Evolutionary conservation across 2,888 invertebrate genomes (phyloP).

Genomic region (Yponomeuta plumbellus): DNA sequence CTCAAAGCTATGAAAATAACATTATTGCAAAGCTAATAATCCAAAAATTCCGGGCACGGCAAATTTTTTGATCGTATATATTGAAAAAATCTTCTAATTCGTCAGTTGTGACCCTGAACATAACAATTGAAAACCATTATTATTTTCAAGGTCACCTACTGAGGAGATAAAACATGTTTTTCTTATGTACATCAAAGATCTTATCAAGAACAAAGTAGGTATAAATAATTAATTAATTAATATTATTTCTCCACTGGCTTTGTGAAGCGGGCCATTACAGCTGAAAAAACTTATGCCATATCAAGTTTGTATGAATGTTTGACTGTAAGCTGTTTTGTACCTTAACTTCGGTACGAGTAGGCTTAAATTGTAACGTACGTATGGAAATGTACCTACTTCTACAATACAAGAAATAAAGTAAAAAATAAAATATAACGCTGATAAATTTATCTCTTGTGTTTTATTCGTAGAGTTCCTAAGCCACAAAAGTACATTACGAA

Average conservation of each 20-base stretch:
- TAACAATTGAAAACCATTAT: no score
- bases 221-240: no score
- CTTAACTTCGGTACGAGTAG: constrained; percentile 2
- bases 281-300: not conserved
- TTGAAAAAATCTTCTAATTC: no score
- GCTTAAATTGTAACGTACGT: not conserved
- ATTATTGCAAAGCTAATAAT: no score
- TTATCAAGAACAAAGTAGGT: no score
- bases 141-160: no score
- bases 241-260: not conserved
- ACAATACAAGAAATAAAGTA: constrained; percentile 1
- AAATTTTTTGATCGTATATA: no score
- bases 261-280: not conserved
- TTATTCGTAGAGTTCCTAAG: not conserved
- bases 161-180: no score
- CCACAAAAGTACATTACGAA: not conserved
- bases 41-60: no score
- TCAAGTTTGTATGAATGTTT: not conserved
- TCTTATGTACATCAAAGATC: no score
- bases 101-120: no score
- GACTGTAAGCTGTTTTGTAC: constrained; percentile 10
- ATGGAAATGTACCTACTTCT: not conserved
- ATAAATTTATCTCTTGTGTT: constrained; percentile 4
- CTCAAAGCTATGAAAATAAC: no score
- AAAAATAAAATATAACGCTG: not conserved